Conservation (phyloP, 2,113 vertebrate genomes). For the Pelmatolapia mariae region DNA sequence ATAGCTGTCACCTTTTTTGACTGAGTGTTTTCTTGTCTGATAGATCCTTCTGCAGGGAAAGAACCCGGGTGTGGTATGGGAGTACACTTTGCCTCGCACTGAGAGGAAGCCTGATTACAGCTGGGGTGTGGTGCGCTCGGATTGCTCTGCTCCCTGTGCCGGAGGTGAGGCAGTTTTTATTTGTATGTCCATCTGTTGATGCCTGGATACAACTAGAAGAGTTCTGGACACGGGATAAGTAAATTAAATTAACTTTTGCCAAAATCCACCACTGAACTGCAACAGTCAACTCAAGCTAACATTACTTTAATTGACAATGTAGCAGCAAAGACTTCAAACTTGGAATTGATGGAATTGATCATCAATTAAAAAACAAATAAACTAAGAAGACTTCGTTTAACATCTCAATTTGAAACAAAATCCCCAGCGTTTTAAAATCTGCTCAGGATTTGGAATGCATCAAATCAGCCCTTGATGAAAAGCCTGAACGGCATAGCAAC, state of each 20-base stretch:
- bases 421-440: background rate
- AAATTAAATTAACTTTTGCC: background rate
- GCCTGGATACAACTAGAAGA: background rate
- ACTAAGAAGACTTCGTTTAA: background rate
- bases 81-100: conserved; percentile 83
- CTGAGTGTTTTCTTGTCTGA: background rate
- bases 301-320: background rate
- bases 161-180: conserved; percentile 74
- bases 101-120: conserved; percentile 75
- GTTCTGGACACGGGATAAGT: background rate
- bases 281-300: background rate
- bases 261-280: background rate
- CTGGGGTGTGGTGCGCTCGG: conserved; percentile 84
- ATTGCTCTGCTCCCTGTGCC: conserved; percentile 88
- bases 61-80: conserved; percentile 91
- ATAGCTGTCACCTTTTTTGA: background rate
- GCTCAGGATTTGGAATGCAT: background rate
- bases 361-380: background rate
- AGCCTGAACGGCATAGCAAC: background rate
- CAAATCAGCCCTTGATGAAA: background rate
- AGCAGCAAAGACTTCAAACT: fast-evolving
- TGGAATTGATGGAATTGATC: background rate
- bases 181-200: background rate
- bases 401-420: background rate
- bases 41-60: conserved; percentile 93